Percentiles rank a stretch among this genome's conserved stretches.
Evolutionary conservation across 2,797 vertebrate species (phyloP).

Genomic region (Poeciliopsis turneri): DNA sequence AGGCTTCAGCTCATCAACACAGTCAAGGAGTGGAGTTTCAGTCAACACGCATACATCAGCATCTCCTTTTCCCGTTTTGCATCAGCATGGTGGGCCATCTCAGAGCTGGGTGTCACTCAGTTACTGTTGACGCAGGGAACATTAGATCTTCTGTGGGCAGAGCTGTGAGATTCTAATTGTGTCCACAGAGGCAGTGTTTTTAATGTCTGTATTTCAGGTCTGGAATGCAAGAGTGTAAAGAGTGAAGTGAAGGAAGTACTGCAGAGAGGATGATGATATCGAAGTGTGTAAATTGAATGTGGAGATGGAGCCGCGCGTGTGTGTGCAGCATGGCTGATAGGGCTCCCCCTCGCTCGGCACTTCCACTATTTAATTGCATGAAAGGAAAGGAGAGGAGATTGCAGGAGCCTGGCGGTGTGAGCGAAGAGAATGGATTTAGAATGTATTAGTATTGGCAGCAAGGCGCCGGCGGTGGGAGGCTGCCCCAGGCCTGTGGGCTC

Average conservation of each 20-base stretch:
- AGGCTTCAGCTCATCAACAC: conserved; percentile 76
- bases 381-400: conserved; percentile 83
- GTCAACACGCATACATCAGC: conserved; percentile 47
- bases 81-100: conserved; percentile 61
- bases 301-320: conserved; percentile 76
- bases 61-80: conserved; percentile 46
- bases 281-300: conserved; percentile 82
- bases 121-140: conserved; percentile 62
- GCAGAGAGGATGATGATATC: conserved; percentile 81
- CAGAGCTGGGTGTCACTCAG: conserved; percentile 57
- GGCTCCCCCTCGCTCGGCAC: conserved; percentile 79
- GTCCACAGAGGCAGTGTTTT: conserved; percentile 74
- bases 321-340: conserved; percentile 80
- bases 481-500: conserved; percentile 74
- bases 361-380: conserved; percentile 86
- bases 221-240: conserved; percentile 67
- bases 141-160: conserved; percentile 67
- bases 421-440: conserved; percentile 85
- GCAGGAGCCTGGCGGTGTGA: conserved; percentile 76
- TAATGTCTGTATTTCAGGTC: conserved; percentile 77
- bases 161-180: conserved; percentile 78
- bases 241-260: conserved; percentile 71
- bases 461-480: conserved; percentile 76
- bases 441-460: conserved; percentile 85
- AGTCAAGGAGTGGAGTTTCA: conserved; percentile 70